phyloP scores from a whole-genome alignment of 2,113 vertebrate species.

The Pteronura brasiliensis region DNA sequence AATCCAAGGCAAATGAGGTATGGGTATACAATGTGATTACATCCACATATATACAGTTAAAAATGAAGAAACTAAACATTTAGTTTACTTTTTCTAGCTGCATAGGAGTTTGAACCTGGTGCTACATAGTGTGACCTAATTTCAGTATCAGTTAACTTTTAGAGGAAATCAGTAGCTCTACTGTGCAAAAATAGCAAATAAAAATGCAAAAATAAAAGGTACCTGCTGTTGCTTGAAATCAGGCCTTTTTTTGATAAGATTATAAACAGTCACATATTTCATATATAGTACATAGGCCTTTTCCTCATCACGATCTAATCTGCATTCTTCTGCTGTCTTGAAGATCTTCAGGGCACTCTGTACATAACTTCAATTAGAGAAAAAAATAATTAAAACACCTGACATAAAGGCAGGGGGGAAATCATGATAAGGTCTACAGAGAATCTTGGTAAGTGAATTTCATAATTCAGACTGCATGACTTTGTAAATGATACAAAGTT shows the following conservation, averaged over 20 bases:
- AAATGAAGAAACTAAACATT: constrained; percentile 44
- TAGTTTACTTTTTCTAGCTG: background rate
- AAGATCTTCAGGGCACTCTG: constrained; percentile 97
- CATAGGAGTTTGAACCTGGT: background rate
- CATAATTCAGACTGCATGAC: background rate
- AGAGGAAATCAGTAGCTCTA: background rate
- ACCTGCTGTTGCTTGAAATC: constrained; percentile 98
- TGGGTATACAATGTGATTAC: background rate
- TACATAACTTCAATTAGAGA: constrained; percentile 89
- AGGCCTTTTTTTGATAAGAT: constrained; percentile 93
- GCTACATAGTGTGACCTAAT: background rate
- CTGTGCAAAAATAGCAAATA: constrained; percentile 29
- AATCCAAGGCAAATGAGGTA: background rate
- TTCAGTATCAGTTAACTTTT: background rate
- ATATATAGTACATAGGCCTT: constrained; percentile 97
- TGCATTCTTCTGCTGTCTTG: constrained; percentile 94
- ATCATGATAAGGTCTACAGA: background rate
- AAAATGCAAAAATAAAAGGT: constrained; percentile 68
- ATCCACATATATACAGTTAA: background rate
- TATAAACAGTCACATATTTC: constrained; percentile 96
- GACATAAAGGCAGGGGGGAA: background rate
- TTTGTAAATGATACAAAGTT: background rate
- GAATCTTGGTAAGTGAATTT: background rate
- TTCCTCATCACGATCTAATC: constrained; percentile 96
- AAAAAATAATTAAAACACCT: constrained; percentile 58